Evolutionary conservation across 2,797 vertebrate species (phyloP).

Genomic region (Leuciscus waleckii): DNA sequence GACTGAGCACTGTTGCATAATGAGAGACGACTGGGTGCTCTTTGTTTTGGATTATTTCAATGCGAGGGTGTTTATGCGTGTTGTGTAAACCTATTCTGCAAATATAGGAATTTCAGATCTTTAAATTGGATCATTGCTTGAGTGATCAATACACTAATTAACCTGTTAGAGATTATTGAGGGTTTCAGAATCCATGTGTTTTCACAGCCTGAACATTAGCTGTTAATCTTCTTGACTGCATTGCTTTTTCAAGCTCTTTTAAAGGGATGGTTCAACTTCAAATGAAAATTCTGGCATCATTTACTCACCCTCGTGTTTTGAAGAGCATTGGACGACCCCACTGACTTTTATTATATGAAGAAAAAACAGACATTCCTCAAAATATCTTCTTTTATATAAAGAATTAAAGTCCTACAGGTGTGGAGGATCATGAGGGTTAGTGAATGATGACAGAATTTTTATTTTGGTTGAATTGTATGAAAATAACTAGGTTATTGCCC

Average conservation of each 20-base stretch:
- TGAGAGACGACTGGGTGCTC: slow-evolving; percentile 22
- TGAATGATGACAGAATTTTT: background rate
- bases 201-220: slow-evolving; percentile 18
- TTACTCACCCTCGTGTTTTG: background rate
- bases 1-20: slow-evolving; percentile 61
- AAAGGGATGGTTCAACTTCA: background rate
- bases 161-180: slow-evolving; percentile 31
- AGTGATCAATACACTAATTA: slow-evolving; percentile 40
- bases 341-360: background rate
- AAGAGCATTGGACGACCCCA: background rate
- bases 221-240: slow-evolving; percentile 19
- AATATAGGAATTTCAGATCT: slow-evolving; percentile 34
- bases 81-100: slow-evolving; percentile 35
- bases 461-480: background rate
- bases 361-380: background rate
- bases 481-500: background rate
- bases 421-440: background rate
- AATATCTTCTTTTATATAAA: background rate
- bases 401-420: background rate
- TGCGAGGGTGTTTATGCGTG: background rate
- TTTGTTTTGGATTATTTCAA: slow-evolving; percentile 32
- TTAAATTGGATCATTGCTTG: slow-evolving; percentile 34
- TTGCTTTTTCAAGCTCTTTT: background rate
- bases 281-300: background rate
- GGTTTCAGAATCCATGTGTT: slow-evolving; percentile 32